Conservation (phyloP, 2,113 vertebrate species). For the Hassar affinis region DNA sequence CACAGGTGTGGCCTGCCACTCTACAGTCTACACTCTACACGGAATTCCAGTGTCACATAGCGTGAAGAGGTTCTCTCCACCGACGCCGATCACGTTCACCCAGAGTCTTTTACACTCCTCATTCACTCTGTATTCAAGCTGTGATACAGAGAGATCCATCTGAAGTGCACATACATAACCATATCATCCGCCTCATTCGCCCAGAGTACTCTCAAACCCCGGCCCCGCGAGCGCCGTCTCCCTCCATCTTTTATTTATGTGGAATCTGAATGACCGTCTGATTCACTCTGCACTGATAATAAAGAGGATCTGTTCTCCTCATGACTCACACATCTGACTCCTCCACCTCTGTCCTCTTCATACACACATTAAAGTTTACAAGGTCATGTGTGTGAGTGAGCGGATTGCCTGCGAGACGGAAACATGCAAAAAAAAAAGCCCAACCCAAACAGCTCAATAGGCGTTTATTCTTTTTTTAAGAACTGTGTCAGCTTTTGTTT, state of each 20-base stretch:
- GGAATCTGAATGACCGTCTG: neutral
- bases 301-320: neutral
- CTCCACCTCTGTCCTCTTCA: neutral
- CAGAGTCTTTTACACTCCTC: no score
- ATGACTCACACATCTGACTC: neutral
- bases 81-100: no score
- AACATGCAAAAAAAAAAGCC: neutral
- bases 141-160: neutral
- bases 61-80: no score
- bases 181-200: no score
- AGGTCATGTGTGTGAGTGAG: constrained; percentile 15
- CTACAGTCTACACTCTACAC: no score
- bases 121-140: neutral
- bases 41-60: no score
- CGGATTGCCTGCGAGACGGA: neutral
- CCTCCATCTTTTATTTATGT: neutral
- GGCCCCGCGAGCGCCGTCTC: neutral
- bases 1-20: neutral
- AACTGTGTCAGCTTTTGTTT: neutral
- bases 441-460: neutral
- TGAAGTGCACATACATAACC: neutral
- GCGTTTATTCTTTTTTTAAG: neutral
- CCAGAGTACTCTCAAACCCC: no score
- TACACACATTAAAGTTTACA: neutral
- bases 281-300: neutral